Percentiles rank a stretch among this genome's conserved stretches.
Evolutionary conservation across 2,888 invertebrate genomes (phyloP).

Genomic region (Alcis repandata): DNA sequence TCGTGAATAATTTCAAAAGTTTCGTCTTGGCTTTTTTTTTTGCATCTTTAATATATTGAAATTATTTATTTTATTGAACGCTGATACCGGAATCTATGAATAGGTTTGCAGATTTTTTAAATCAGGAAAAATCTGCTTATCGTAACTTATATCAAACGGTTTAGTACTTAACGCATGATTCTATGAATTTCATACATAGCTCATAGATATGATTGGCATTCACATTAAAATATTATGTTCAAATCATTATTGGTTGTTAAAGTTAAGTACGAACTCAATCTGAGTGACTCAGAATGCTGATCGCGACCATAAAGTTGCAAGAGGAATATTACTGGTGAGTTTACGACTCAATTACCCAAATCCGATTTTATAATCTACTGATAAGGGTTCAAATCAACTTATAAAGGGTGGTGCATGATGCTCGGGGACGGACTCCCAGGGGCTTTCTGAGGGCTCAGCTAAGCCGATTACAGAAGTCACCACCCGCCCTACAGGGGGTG

Average conservation of each 20-base stretch:
- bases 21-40: no score
- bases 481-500: slow-evolving; percentile 66
- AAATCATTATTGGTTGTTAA: slow-evolving; percentile 4
- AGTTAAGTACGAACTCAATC: slow-evolving; percentile 18
- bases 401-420: slow-evolving; percentile 78
- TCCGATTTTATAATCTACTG: slow-evolving; percentile 83
- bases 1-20: no score
- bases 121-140: no score
- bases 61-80: no score
- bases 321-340: slow-evolving; percentile 55
- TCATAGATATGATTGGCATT: background rate
- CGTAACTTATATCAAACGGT: no score
- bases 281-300: slow-evolving; percentile 28
- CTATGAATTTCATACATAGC: no score
- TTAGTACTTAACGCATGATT: no score
- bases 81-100: no score
- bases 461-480: slow-evolving; percentile 86
- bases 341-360: slow-evolving; percentile 83
- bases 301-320: slow-evolving; percentile 36
- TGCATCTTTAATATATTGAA: no score
- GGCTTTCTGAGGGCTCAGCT: slow-evolving; percentile 69
- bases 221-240: slow-evolving; percentile 3
- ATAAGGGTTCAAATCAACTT: slow-evolving; percentile 84
- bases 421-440: slow-evolving; percentile 59
- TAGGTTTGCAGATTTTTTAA: no score